Evolutionary conservation across 2,797 vertebrate genomes (phyloP).

Genomic region (Diplodus sargus): DNA sequence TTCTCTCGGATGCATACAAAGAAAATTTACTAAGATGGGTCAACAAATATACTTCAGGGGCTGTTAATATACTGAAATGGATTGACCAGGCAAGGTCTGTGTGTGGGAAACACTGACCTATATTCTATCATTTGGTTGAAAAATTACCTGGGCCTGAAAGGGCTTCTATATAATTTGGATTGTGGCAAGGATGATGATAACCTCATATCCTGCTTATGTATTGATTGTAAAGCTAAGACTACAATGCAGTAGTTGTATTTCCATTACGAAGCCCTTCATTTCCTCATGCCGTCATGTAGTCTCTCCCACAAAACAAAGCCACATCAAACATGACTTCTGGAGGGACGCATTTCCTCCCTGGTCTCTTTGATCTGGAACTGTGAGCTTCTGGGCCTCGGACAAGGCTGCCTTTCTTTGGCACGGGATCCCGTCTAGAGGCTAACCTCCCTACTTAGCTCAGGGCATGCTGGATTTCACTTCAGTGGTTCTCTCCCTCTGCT

Average conservation of each 20-base stretch:
- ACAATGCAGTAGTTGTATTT: slow-evolving; percentile 38
- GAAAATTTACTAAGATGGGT: too few relatives aligned
- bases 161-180: background rate
- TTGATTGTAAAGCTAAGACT: slow-evolving; percentile 21
- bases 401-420: slow-evolving; percentile 63
- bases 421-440: slow-evolving; percentile 44
- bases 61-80: too few relatives aligned
- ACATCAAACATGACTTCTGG: slow-evolving; percentile 66
- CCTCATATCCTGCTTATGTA: slow-evolving; percentile 19
- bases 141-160: background rate
- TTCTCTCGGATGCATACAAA: too few relatives aligned
- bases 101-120: background rate
- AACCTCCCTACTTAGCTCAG: slow-evolving; percentile 48
- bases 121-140: background rate
- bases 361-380: slow-evolving; percentile 67
- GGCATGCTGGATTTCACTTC: slow-evolving; percentile 54
- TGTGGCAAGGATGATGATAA: background rate
- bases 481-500: slow-evolving; percentile 27
- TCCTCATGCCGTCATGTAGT: slow-evolving; percentile 58
- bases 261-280: slow-evolving; percentile 34
- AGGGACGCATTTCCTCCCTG: slow-evolving; percentile 53
- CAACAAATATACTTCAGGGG: too few relatives aligned
- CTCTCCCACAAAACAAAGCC: slow-evolving; percentile 61
- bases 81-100: too few relatives aligned
- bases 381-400: slow-evolving; percentile 49